These are phyloP conservation scores for Julus scandinavius DNA, from an alignment of 2,888 invertebrate genomes.

Conservation along the genomic window DNA sequence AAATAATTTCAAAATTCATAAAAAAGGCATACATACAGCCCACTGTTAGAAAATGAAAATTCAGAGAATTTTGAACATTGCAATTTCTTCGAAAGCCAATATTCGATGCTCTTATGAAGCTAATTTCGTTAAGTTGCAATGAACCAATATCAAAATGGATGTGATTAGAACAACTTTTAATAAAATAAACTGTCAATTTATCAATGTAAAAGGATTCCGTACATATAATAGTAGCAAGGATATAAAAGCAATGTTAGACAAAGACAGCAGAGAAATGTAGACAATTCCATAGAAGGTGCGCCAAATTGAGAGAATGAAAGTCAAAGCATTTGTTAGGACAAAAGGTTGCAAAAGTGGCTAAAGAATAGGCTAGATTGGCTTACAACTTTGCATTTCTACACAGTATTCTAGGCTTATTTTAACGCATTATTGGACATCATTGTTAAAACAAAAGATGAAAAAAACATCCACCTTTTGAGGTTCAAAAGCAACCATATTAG, in stretches of 20 bases:
- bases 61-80: too few species aligned
- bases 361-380: neutral
- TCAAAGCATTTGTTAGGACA: neutral
- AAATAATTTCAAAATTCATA: too few species aligned
- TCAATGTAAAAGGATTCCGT: constrained; percentile 21
- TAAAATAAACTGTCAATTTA: constrained; percentile 33
- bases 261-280: neutral
- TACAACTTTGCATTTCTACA: too few species aligned
- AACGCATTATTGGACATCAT: neutral
- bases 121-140: neutral
- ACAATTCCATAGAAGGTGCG: neutral
- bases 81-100: neutral
- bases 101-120: neutral
- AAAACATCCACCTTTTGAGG: too few species aligned
- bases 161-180: constrained; percentile 13
- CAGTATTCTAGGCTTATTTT: neutral
- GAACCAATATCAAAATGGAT: constrained; percentile 13
- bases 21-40: too few species aligned
- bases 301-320: neutral
- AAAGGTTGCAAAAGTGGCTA: neutral
- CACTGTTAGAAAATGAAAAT: too few species aligned
- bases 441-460: neutral
- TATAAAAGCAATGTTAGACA: constrained; percentile 14
- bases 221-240: constrained; percentile 1
- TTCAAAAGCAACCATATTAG: too few species aligned